Percentiles rank a stretch among this genome's conserved stretches.
These are phyloP conservation scores for Ectemnius cavifrons DNA, from an alignment of 2,888 invertebrate genomes.

Conservation along the genomic window DNA sequence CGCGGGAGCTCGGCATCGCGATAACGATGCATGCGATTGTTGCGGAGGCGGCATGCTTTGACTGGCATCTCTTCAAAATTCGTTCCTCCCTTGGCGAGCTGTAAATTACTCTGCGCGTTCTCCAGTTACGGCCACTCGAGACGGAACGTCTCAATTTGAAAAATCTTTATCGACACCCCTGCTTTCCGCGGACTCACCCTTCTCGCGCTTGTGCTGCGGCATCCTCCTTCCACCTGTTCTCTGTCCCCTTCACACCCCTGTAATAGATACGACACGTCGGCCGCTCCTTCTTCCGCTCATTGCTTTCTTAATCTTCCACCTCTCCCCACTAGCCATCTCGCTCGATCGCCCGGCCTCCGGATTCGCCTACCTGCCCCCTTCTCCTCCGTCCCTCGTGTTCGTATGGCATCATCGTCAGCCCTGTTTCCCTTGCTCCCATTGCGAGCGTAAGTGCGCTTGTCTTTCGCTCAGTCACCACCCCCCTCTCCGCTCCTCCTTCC, in stretches of 20 bases:
- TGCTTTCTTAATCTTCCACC: constrained; percentile 54
- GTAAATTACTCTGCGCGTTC: not conserved
- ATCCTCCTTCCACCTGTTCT: constrained; percentile 30
- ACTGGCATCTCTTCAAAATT: not conserved
- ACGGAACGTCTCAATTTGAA: constrained; percentile 39
- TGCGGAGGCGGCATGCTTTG: not conserved
- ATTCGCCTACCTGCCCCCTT: constrained; percentile 20
- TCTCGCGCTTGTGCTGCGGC: constrained; percentile 27
- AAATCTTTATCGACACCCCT: constrained; percentile 62
- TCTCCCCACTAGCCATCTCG: constrained; percentile 35
- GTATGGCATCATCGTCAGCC: constrained; percentile 37
- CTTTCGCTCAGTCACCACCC: constrained; percentile 11
- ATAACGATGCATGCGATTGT: too few species aligned
- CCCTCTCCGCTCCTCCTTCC: constrained; percentile 1
- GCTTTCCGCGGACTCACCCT: constrained; percentile 36
- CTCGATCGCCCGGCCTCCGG: constrained; percentile 27
- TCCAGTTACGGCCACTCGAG: not conserved
- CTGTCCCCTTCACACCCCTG: constrained; percentile 36
- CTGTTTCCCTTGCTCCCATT: constrained; percentile 37
- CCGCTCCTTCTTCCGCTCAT: constrained; percentile 37
- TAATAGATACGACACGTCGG: constrained; percentile 35
- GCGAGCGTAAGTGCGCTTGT: constrained; percentile 14
- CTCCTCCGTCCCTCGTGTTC: constrained; percentile 28
- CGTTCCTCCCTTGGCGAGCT: not conserved
- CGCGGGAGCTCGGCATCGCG: too few species aligned